A percentile compares a stretch with the other conserved stretches of the same genome.
Conservation (phyloP, 2,797 vertebrate genomes). For the Dryobates pubescens region DNA sequence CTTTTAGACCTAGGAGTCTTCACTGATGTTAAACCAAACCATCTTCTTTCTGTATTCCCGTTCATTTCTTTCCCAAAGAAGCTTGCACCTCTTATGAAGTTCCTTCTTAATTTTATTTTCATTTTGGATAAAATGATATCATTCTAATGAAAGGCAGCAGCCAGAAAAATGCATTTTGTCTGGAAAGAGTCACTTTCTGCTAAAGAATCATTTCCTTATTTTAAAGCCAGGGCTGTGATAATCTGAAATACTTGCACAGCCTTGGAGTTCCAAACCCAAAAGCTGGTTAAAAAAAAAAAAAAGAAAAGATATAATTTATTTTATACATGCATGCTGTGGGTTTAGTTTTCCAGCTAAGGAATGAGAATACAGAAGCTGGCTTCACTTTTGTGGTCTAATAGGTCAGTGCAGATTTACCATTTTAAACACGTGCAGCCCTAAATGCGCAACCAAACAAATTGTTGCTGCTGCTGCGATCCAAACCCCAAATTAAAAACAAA, state of each 20-base stretch:
- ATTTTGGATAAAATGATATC: not conserved
- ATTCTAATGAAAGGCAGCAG: constrained; percentile 23
- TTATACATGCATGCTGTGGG: constrained; percentile 32
- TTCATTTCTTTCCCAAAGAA: not conserved
- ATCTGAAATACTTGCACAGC: constrained; percentile 14
- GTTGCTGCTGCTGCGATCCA: constrained; percentile 51
- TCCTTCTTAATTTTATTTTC: not conserved
- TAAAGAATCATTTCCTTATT: constrained; percentile 1
- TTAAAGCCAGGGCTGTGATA: not conserved
- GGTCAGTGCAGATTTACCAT: constrained; percentile 61
- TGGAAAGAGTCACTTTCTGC: not conserved
- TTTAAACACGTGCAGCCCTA: constrained; percentile 59
- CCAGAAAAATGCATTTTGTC: constrained; percentile 18
- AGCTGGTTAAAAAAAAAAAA: constrained; percentile 15
- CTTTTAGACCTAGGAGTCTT: not conserved
- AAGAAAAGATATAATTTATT: constrained; percentile 7
- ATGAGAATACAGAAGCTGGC: constrained; percentile 60
- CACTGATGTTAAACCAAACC: not conserved
- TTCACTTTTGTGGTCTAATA: constrained; percentile 60
- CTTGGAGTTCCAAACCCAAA: constrained; percentile 16
- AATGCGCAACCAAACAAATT: constrained; percentile 59
- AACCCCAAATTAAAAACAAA: constrained; percentile 71
- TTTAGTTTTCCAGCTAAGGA: constrained; percentile 53
- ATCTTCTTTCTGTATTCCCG: not conserved
- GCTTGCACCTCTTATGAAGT: not conserved